Conservation (phyloP, 2,797 vertebrate species). For the Acrossocheilus wenchowensis region DNA sequence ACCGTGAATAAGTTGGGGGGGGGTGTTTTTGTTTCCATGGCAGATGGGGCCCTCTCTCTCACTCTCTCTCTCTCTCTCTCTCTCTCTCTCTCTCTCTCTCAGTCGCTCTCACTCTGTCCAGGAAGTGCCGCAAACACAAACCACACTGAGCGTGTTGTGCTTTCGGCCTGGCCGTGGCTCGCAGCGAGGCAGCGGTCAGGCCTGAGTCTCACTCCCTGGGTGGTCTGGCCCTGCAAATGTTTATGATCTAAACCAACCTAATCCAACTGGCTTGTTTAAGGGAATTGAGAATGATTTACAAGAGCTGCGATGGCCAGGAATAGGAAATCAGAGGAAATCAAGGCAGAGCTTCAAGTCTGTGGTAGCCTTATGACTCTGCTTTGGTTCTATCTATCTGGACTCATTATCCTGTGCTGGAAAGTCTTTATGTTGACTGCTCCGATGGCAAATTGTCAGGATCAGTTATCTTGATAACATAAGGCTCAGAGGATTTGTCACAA, state of each 20-base stretch:
- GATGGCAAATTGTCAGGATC: slow-evolving; percentile 65
- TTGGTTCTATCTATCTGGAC: slow-evolving; percentile 61
- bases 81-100: slow-evolving; percentile 57
- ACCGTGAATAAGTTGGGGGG: slow-evolving; percentile 57
- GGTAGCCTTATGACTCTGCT: slow-evolving; percentile 55
- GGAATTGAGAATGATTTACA: slow-evolving; percentile 87
- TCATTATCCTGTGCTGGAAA: slow-evolving; percentile 31
- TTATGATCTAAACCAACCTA: slow-evolving; percentile 87
- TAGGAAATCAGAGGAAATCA: slow-evolving; percentile 75
- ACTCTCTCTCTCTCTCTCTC: slow-evolving; percentile 51
- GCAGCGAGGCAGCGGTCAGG: slow-evolving; percentile 63
- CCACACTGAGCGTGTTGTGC: slow-evolving; percentile 70
- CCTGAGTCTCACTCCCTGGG: slow-evolving; percentile 74
- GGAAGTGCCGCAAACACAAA: slow-evolving; percentile 76
- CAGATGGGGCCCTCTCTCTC: slow-evolving; percentile 66
- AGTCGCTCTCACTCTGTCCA: slow-evolving; percentile 68
- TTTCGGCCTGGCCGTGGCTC: slow-evolving; percentile 56
- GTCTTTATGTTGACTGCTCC: slow-evolving; percentile 57
- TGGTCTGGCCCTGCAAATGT: slow-evolving; percentile 84
- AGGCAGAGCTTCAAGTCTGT: slow-evolving; percentile 67
- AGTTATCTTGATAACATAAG: slow-evolving; percentile 58
- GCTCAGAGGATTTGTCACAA: slow-evolving; percentile 63
- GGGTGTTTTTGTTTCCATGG: slow-evolving; percentile 76
- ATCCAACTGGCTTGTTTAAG: slow-evolving; percentile 87
- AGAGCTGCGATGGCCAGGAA: slow-evolving; percentile 72